A percentile compares a stretch with the other conserved stretches of the same genome.
phyloP scores from a whole-genome alignment of 1,140 invertebrate species.

The Rhizoglyphus robini region DNA sequence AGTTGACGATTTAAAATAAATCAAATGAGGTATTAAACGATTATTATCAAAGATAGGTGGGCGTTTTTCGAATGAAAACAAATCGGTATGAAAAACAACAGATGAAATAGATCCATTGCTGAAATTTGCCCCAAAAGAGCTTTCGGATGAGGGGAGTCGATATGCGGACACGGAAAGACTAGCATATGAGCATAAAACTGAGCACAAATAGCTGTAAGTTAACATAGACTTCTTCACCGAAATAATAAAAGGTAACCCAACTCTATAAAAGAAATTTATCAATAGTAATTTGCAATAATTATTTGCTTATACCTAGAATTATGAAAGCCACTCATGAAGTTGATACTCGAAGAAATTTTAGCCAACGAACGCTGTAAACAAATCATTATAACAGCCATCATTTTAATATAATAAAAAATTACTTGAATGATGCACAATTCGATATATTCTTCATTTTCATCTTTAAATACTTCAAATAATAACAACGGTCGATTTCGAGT shows the following conservation, averaged over 20 bases:
- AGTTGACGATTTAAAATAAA: neutral
- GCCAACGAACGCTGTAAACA: no score
- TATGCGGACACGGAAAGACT: constrained; percentile 27
- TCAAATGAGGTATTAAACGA: neutral
- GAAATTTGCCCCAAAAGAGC: neutral
- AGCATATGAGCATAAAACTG: constrained; percentile 37
- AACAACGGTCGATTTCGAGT: constrained; percentile 28
- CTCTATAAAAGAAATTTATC: neutral
- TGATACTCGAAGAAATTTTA: no score
- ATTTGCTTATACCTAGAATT: neutral
- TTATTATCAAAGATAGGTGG: neutral
- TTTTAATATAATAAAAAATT: neutral
- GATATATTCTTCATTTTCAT: neutral
- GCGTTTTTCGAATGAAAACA: neutral
- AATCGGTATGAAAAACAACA: neutral
- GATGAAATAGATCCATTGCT: neutral
- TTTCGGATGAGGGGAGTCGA: neutral
- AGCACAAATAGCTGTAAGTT: constrained; percentile 35
- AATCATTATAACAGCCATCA: no score
- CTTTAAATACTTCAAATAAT: constrained; percentile 33
- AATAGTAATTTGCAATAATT: neutral
- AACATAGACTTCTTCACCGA: constrained; percentile 37
- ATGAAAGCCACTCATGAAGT: no score
- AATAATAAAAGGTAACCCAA: constrained; percentile 40
- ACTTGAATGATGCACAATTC: neutral